phyloP scores from a whole-genome alignment of 2,797 vertebrate genomes.

The Petrocephalus sullivani region DNA sequence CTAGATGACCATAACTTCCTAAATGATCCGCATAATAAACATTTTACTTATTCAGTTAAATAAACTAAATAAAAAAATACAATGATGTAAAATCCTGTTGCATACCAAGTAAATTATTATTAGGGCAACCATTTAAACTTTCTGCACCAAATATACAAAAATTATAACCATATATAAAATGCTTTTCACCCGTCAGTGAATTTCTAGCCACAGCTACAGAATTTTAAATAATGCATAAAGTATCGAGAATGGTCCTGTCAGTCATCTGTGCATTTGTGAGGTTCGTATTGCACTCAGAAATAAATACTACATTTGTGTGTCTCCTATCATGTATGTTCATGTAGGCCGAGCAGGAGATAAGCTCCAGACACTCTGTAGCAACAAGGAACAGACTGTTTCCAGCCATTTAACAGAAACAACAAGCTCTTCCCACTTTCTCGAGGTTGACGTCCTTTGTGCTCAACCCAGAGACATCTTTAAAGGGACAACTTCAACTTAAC shows the following conservation, averaged over 20 bases:
- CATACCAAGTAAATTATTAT: background rate
- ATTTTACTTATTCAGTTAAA: background rate
- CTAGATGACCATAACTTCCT: background rate
- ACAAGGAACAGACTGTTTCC: slow-evolving; percentile 46
- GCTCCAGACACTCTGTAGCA: slow-evolving; percentile 28
- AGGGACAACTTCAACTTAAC: background rate
- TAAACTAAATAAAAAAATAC: background rate
- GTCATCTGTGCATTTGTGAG: slow-evolving; percentile 36
- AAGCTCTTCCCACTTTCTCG: slow-evolving; percentile 33
- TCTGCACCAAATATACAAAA: background rate
- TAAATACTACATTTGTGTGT: slow-evolving; percentile 44
- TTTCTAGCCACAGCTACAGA: background rate
- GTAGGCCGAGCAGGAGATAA: slow-evolving; percentile 46
- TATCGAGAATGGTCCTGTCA: slow-evolving; percentile 47
- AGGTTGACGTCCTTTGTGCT: slow-evolving; percentile 28
- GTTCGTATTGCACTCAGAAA: slow-evolving; percentile 44
- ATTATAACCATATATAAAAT: background rate
- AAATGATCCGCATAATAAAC: background rate
- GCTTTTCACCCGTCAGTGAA: background rate
- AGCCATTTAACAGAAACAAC: slow-evolving; percentile 20
- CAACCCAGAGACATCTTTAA: slow-evolving; percentile 29
- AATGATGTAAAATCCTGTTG: background rate
- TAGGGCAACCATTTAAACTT: background rate
- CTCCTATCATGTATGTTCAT: slow-evolving; percentile 42
- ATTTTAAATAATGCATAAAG: slow-evolving; percentile 34